Evolutionary conservation across 2,888 invertebrate genomes (phyloP), one percentile per base, ranked within the genome.

Genomic region (Pollenia amentaria): DNA sequence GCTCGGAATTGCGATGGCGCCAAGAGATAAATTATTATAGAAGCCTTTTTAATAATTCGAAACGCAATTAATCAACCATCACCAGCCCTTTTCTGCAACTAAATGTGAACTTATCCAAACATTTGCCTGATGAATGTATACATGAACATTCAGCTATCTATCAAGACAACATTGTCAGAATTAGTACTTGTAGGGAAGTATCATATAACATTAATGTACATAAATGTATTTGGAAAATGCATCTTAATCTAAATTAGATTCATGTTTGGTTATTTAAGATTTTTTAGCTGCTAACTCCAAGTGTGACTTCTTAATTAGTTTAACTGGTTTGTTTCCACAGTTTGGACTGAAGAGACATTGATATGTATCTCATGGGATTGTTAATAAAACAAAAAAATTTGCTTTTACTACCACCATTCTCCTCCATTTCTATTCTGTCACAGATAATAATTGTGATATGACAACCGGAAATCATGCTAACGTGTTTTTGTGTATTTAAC

Each of bases 391-490:
- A n/a, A 53, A 29, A 18, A 57, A 55, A 44, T 42, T 12, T 60
- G 14, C 40, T 73, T 44, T 42, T 46, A 48, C 40, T 57, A 18
- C 44, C 46, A 10, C n/a, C 14, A 29, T 77, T 57, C 40, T 46
- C 48, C n/a, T 57, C 21, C 40, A 40, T 75, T 75, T 69, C 72
- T 75, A 62, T 55, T 76, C 77, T 87, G 87, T 87, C 84, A 84
- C 87, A 90, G 91, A 91, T 91, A 91, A 90, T 91, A 91, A 90
- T 89, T 90, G 89, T 90, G 91, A 91, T 91, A 91, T 90, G 92
- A 91, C 92, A 91, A 89, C 89, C 92, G 91, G 91, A 91, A 91
- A 91, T 90, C 88, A 90, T 90, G 91, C 89, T 91, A 91, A 91
- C 90, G 88, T 89, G 91, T 90, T 90, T 89, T 88, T 85, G 55